A percentile compares a stretch with the other conserved stretches of the same genome.
Conservation (phyloP, 2,888 invertebrate species). For the Cyclophora albipunctata region DNA sequence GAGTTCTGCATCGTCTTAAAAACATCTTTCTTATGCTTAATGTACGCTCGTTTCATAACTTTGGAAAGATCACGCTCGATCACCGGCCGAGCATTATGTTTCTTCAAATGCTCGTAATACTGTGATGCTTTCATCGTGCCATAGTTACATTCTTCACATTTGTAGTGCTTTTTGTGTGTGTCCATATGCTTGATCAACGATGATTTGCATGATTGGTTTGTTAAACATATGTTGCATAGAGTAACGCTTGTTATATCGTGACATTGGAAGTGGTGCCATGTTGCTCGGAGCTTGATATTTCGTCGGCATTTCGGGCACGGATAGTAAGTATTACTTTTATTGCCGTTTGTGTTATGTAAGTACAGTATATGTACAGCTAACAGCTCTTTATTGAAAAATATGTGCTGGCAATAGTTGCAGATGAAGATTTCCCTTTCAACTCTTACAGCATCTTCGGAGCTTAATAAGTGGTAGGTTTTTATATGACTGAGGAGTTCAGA, state of each 20-base stretch:
- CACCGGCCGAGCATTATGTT: conserved; percentile 15
- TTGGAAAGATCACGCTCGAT: no score
- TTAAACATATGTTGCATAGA: conserved; percentile 38
- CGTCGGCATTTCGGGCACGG: conserved; percentile 38
- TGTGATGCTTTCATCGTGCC: conserved; percentile 15
- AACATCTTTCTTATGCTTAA: no score
- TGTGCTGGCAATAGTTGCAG: conserved; percentile 34
- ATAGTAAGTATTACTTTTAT: neutral
- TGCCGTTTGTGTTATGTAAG: conserved; percentile 7
- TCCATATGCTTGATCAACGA: conserved; percentile 27
- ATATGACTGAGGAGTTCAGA: conserved; percentile 30
- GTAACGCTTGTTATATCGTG: conserved; percentile 33
- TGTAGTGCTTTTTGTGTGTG: conserved; percentile 24
- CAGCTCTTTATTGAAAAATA: conserved; percentile 49
- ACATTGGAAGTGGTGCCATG: conserved; percentile 35
- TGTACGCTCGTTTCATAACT: no score
- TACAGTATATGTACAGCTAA: conserved; percentile 28
- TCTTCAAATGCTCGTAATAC: conserved; percentile 26
- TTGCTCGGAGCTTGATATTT: neutral
- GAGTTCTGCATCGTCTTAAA: no score
- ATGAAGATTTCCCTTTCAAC: conserved; percentile 43
- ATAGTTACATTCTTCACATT: conserved; percentile 35
- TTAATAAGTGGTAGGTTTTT: conserved; percentile 34
- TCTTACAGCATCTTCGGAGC: conserved; percentile 27
- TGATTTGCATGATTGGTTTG: conserved; percentile 11